A percentile compares a stretch with the other conserved stretches of the same genome.
Evolutionary conservation across 92 coral and sea anemone genomes (phyloP).

Genomic region (Pocillopora grandis): DNA sequence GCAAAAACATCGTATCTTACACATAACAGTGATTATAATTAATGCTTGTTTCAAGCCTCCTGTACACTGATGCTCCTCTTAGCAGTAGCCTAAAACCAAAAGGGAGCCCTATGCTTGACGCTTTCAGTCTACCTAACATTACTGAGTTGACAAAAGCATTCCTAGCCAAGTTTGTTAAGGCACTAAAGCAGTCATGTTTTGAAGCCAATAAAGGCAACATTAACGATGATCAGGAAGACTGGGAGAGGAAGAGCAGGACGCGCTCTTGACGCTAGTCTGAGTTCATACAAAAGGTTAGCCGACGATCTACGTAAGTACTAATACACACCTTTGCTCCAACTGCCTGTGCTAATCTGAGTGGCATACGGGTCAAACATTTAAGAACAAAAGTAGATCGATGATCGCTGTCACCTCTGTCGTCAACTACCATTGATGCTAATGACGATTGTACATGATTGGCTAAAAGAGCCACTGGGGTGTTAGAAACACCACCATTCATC

Average conservation of each 20-base stretch:
- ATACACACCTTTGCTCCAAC: constrained; percentile 39
- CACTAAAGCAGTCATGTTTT: background rate
- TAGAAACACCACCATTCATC: constrained; percentile 69
- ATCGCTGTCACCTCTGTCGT: constrained; percentile 24
- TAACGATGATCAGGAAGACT: too few species aligned
- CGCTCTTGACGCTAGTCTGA: too few species aligned
- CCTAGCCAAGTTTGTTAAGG: too few species aligned
- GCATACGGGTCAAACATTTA: constrained; percentile 73
- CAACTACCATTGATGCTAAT: constrained; percentile 40
- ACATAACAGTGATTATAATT: too few species aligned
- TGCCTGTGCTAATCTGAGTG: constrained; percentile 66
- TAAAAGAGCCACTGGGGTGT: constrained; percentile 78
- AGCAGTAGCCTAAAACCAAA: too few species aligned
- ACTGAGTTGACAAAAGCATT: too few species aligned
- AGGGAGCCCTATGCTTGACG: too few species aligned
- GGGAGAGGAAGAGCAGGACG: too few species aligned
- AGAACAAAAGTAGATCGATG: constrained; percentile 66
- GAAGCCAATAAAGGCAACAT: too few species aligned
- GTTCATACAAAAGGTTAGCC: too few species aligned
- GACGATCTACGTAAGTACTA: background rate
- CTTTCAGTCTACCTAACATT: background rate
- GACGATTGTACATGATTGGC: constrained; percentile 79
- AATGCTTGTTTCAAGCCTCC: too few species aligned
- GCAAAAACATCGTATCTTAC: background rate
- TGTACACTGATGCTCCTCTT: too few species aligned